These are phyloP conservation scores for Periphyllus acericola DNA, from an alignment of 2,888 invertebrate species.

Conservation along the genomic window DNA sequence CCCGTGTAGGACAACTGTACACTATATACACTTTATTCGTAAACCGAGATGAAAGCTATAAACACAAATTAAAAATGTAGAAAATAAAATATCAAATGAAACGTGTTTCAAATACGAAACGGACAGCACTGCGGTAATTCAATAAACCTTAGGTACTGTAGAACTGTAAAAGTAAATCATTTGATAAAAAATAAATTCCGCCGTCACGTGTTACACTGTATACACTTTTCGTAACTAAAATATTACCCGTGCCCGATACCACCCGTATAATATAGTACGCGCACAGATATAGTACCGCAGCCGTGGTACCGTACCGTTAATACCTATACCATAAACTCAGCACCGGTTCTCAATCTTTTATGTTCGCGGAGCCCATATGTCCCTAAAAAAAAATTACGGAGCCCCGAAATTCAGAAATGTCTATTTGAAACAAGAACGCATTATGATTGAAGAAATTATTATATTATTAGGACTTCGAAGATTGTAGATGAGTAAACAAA, in stretches of 20 bases:
- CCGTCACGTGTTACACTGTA: neutral
- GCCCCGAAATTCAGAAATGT: no score
- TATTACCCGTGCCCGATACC: neutral
- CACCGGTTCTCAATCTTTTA: no score
- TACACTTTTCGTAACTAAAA: neutral
- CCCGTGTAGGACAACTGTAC: neutral
- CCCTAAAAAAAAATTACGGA: no score
- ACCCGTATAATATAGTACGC: no score
- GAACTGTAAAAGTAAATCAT: neutral
- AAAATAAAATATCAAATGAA: slow-evolving; percentile 16
- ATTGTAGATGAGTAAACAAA: no score
- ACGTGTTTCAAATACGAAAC: slow-evolving; percentile 13
- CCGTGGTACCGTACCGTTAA: no score
- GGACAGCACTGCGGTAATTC: neutral
- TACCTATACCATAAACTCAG: no score
- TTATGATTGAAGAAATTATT: no score
- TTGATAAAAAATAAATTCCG: neutral
- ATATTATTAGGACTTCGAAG: no score
- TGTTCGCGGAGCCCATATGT: no score
- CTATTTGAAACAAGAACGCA: no score
- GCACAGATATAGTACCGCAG: no score
- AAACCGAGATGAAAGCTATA: neutral
- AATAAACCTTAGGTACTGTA: neutral
- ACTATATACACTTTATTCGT: neutral
- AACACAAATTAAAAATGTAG: slow-evolving; percentile 20